A percentile compares a stretch with the other conserved stretches of the same genome.
Evolutionary conservation across 2,113 vertebrate species (phyloP).

Genomic region (Poeciliopsis occidentalis): DNA sequence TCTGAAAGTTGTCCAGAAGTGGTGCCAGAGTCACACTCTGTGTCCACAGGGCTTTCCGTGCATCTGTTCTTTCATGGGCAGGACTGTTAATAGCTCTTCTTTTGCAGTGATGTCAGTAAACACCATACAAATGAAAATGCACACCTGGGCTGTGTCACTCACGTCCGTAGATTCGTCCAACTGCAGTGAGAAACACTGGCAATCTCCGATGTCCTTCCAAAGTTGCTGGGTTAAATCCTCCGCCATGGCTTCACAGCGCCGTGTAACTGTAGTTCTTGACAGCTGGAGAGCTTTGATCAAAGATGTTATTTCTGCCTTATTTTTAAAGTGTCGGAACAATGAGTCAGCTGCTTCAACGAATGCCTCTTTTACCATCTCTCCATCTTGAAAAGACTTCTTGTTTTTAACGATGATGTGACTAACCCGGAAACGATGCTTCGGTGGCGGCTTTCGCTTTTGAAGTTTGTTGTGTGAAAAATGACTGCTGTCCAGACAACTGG

Average conservation of each 20-base stretch:
- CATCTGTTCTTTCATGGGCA: conserved; percentile 26
- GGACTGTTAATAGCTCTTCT: conserved; percentile 24
- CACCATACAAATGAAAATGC: not conserved
- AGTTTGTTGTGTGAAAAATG: too few relatives aligned
- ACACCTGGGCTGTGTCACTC: not conserved
- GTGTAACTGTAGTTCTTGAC: conserved; percentile 14
- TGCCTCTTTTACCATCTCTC: too few relatives aligned
- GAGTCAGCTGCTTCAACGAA: too few relatives aligned
- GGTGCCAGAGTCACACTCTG: not conserved
- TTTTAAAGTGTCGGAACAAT: too few relatives aligned
- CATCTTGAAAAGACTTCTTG: too few relatives aligned
- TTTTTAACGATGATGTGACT: too few relatives aligned
- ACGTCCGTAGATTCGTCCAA: not conserved
- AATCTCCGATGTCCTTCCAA: not conserved
- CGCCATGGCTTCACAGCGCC: conserved; percentile 9
- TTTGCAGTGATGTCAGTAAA: not conserved
- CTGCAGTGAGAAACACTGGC: not conserved
- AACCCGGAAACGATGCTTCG: too few relatives aligned
- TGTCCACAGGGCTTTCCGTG: not conserved
- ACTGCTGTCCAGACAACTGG: too few relatives aligned
- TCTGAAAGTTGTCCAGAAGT: not conserved
- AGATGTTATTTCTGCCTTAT: too few relatives aligned
- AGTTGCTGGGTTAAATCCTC: conserved; percentile 4
- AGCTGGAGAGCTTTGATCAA: not conserved
- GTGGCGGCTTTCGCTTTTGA: too few relatives aligned